Conservation (phyloP, 2,113 vertebrate species). For the Hippocampus comes region DNA sequence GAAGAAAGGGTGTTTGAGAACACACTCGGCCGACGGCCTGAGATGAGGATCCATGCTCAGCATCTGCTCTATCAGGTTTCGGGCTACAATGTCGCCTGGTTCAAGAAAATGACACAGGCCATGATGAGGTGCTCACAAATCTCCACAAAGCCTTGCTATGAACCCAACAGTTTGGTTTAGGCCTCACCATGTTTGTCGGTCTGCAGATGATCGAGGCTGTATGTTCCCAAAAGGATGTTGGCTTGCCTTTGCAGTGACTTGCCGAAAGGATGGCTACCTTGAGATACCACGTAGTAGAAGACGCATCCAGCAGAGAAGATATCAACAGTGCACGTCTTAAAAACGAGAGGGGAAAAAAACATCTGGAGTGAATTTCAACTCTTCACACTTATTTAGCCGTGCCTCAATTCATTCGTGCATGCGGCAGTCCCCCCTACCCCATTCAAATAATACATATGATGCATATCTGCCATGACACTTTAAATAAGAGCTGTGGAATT, state of each 20-base stretch:
- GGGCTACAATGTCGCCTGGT: constrained; percentile 84
- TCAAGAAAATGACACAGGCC: constrained; percentile 7
- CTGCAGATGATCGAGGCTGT: constrained; percentile 80
- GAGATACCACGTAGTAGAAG: constrained; percentile 92
- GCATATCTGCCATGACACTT: too few species aligned
- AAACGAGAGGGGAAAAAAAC: not conserved
- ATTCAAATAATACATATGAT: too few species aligned
- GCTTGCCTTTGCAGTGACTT: constrained; percentile 95
- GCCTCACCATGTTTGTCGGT: constrained; percentile 81
- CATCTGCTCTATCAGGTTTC: constrained; percentile 89
- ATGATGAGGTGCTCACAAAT: not conserved
- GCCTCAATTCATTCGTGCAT: too few species aligned
- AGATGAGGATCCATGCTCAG: constrained; percentile 84
- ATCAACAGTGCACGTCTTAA: constrained; percentile 92
- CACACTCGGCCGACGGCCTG: constrained; percentile 84
- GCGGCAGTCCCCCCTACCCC: too few species aligned
- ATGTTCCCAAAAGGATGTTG: constrained; percentile 89
- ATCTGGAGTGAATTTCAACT: not conserved
- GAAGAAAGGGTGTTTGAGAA: constrained; percentile 95
- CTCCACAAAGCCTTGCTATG: not conserved
- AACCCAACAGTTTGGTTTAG: too few species aligned
- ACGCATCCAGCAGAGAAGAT: constrained; percentile 98
- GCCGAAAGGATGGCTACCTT: constrained; percentile 91
- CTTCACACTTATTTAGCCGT: too few species aligned
- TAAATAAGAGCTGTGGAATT: too few species aligned